These are phyloP conservation scores for Bos taurus DNA, from an alignment of 2,113 vertebrate species.

Conservation along the genomic window ARS-UCD2.0 NC_037328.1:109698001-109698500, in stretches of 20 bases:
- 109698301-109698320: neutral
- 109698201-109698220: neutral
- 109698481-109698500: neutral
- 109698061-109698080: neutral
- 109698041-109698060: neutral
- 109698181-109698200: neutral
- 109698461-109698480: neutral
- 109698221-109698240: neutral
- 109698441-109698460: neutral
- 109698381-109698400: constrained; percentile 21
- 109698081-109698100: neutral
- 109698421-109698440: neutral
- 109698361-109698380: neutral
- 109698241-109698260: neutral
- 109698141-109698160: neutral
- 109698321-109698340: neutral
- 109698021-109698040: neutral
- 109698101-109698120: neutral
- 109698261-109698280: neutral
- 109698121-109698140: neutral
- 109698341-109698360: neutral
- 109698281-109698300: neutral
- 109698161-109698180: neutral
- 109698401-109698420: neutral
- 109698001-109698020: neutral